These are phyloP conservation scores for Macroglossus sobrinus DNA, from an alignment of 2,113 vertebrate species.

Conservation along the genomic window DNA sequence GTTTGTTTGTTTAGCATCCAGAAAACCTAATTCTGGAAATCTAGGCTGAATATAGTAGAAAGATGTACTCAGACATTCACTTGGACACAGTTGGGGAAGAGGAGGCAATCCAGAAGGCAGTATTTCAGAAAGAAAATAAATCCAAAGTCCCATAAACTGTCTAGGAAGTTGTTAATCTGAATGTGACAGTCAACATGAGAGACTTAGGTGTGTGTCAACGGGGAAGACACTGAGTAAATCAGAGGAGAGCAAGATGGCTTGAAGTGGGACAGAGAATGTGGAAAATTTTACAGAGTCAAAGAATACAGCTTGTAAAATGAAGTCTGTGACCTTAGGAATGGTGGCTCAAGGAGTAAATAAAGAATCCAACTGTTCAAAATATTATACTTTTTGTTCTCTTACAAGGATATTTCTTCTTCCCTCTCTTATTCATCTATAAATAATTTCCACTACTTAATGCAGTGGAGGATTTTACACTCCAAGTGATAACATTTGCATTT, in stretches of 20 bases:
- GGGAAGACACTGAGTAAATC: background rate
- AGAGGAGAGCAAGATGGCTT: background rate
- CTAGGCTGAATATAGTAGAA: background rate
- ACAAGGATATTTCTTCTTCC: background rate
- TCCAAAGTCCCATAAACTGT: background rate
- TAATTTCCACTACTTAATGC: background rate
- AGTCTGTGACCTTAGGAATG: background rate
- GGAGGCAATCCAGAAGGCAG: background rate
- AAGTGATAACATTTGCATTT: background rate
- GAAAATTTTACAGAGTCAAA: background rate
- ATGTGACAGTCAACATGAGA: background rate
- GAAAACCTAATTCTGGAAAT: background rate
- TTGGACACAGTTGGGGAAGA: background rate
- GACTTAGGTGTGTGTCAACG: background rate
- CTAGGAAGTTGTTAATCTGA: background rate
- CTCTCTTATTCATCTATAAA: background rate
- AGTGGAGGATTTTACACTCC: background rate
- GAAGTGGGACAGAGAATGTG: background rate
- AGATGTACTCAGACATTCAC: background rate
- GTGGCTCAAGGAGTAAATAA: background rate
- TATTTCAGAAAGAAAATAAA: background rate
- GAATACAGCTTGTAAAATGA: background rate
- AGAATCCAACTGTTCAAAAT: background rate
- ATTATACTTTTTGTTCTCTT: background rate
- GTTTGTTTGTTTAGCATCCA: background rate